phyloP scores from a whole-genome alignment of 2,888 invertebrate species.

The Thymelicus sylvestris region DNA sequence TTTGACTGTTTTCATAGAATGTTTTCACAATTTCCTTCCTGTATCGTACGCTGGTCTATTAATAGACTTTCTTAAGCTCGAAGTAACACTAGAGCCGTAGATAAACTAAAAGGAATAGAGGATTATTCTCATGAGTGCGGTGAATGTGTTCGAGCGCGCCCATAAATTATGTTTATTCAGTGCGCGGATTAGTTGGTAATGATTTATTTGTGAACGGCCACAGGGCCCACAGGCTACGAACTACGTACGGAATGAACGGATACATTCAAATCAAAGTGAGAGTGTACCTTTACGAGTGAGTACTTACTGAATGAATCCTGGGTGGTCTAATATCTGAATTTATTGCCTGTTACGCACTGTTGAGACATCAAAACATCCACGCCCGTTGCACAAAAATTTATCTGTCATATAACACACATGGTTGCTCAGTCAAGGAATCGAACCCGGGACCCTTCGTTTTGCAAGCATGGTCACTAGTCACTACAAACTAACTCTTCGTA shows the following conservation, averaged over 20 bases:
- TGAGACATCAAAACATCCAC: background rate
- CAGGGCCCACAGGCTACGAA: constrained; percentile 10
- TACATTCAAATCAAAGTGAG: background rate
- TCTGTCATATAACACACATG: too few relatives aligned
- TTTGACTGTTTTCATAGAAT: background rate
- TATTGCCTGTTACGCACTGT: background rate
- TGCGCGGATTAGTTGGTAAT: constrained; percentile 32
- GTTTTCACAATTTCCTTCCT: constrained; percentile 6
- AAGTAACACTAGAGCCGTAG: constrained; percentile 1
- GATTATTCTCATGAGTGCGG: constrained; percentile 29
- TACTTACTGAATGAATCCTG: constrained; percentile 13
- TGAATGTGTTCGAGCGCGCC: constrained; percentile 28
- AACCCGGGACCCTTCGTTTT: too few relatives aligned
- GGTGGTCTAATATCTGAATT: background rate
- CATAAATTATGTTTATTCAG: constrained; percentile 34
- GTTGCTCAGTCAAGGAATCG: too few relatives aligned
- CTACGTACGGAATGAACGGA: constrained; percentile 4
- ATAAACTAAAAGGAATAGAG: constrained; percentile 22
- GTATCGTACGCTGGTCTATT: background rate
- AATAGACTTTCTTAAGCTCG: background rate
- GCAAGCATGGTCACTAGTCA: too few relatives aligned
- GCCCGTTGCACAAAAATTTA: too few relatives aligned
- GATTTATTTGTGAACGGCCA: constrained; percentile 31
- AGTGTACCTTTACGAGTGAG: constrained; percentile 6
- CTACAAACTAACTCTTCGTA: too few relatives aligned